Evolutionary conservation across 2,888 invertebrate species (phyloP).

Genomic region (Nymphalis polychloros): DNA sequence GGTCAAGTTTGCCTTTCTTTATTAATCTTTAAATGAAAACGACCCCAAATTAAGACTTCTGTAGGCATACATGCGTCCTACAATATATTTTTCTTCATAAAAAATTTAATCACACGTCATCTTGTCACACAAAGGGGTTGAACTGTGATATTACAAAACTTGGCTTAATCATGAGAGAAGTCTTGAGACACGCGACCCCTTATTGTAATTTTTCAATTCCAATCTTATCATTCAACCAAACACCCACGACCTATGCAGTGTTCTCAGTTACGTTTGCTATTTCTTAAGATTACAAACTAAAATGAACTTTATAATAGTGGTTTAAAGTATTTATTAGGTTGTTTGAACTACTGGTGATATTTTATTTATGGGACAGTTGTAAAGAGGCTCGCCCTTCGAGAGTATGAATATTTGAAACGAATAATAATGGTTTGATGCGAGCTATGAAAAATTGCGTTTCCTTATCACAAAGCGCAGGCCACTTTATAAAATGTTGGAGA

Average conservation of each 20-base stretch:
- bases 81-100: slow-evolving; percentile 10
- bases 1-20: too few species aligned
- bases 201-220: slow-evolving; percentile 47
- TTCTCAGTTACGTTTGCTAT: not conserved
- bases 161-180: slow-evolving; percentile 27
- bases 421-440: slow-evolving; percentile 36
- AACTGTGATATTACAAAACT: slow-evolving; percentile 7
- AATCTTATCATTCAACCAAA: slow-evolving; percentile 17
- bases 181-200: slow-evolving; percentile 27
- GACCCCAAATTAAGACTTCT: not conserved
- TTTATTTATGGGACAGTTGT: slow-evolving; percentile 30
- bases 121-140: slow-evolving; percentile 4
- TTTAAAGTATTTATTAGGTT: slow-evolving; percentile 6
- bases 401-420: slow-evolving; percentile 45
- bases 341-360: slow-evolving; percentile 8
- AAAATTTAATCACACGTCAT: slow-evolving; percentile 9
- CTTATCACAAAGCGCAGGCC: slow-evolving; percentile 37
- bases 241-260: not conserved
- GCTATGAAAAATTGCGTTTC: slow-evolving; percentile 35
- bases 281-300: not conserved
- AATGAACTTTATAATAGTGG: slow-evolving; percentile 20
- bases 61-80: too few species aligned
- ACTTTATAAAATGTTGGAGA: slow-evolving; percentile 11
- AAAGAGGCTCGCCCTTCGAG: slow-evolving; percentile 32
- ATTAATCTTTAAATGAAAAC: not conserved